Conservation (phyloP, 2,888 invertebrate genomes). For the Beris chalybata region DNA sequence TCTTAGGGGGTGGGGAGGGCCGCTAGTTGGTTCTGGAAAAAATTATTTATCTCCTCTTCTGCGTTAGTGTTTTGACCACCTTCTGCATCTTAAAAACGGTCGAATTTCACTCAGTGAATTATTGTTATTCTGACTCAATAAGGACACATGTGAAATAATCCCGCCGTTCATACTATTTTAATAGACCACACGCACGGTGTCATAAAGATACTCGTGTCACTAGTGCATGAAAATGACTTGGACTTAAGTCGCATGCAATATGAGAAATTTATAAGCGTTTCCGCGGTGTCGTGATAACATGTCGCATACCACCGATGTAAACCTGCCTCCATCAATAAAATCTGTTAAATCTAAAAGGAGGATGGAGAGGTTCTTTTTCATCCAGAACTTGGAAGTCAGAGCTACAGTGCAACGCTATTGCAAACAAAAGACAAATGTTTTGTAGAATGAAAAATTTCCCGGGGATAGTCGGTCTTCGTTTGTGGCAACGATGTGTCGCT, state of each 20-base stretch:
- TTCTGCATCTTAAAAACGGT: not conserved
- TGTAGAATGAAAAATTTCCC: not conserved
- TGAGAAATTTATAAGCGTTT: slow-evolving; percentile 4
- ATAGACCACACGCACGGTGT: not conserved
- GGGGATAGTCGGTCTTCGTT: no score
- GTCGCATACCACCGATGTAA: not conserved
- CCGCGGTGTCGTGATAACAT: slow-evolving; percentile 2
- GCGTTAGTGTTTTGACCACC: no score
- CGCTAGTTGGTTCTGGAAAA: no score
- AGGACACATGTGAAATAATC: no score
- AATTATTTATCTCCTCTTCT: not conserved
- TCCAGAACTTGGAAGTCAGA: not conserved
- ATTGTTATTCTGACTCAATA: no score
- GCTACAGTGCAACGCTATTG: not conserved
- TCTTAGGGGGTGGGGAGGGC: no score
- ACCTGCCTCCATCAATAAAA: not conserved
- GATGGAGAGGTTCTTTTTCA: not conserved
- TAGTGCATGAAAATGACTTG: not conserved
- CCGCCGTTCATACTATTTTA: not conserved
- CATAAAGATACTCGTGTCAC: not conserved
- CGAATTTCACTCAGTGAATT: not conserved
- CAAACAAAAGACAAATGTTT: no score
- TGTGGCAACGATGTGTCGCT: no score
- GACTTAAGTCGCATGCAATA: slow-evolving; percentile 1
- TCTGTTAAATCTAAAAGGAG: not conserved